Base-by-base conservation (phyloP, 2,888 invertebrate species). In the Pterobdella sp. region DNA sequence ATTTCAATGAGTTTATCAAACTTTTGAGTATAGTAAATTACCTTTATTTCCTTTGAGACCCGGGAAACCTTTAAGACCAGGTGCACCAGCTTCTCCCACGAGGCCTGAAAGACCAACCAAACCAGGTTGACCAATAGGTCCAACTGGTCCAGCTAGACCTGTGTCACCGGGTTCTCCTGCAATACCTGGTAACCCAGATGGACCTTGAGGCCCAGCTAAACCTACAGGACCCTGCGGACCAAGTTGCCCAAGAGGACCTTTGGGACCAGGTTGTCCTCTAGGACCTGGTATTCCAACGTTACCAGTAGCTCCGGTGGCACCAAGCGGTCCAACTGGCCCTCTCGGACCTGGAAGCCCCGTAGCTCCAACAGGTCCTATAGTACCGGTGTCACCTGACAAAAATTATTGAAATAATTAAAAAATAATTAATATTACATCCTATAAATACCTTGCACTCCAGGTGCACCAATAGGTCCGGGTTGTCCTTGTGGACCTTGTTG, bases 381-480 rank as follows among this genome's bases (percentile, higher is more conserved):
- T 26, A 14, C 60, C 60, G 26, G 60, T 56, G 60, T 56, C 60
- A 26, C 60, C 60, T 56, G 60, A 4, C n/a, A n/a, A 42, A 42
- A 42, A 42, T 7, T 42, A 42, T 42, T 42, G 7, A 7, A 42
- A 7, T 7, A 42, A 18, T 42, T 7, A 42, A 42, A 14, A 14
- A 7, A 42, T 18, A 42, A 42, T 14, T 7, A 42, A 42, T 14
- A 42, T 42, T 42, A 42, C 42, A 42, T 14, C 18, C 18, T 42
- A 42, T 18, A 42, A 42, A 42, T 65, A 68, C 73, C 73, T 34
- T 49, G 18, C 26, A 26, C 26, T 49, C 74, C 74, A 65, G 68
- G 37, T 29, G 63, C 32, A 34, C 74, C 75, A 49, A 70, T 66
- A 7, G 67, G 52, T 14, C 75, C 75, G 29, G 32, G 36, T 35